Percentiles rank a stretch among this genome's conserved stretches.
Conservation (phyloP, 2,888 invertebrate species). For the Leistus spinibarbis region DNA sequence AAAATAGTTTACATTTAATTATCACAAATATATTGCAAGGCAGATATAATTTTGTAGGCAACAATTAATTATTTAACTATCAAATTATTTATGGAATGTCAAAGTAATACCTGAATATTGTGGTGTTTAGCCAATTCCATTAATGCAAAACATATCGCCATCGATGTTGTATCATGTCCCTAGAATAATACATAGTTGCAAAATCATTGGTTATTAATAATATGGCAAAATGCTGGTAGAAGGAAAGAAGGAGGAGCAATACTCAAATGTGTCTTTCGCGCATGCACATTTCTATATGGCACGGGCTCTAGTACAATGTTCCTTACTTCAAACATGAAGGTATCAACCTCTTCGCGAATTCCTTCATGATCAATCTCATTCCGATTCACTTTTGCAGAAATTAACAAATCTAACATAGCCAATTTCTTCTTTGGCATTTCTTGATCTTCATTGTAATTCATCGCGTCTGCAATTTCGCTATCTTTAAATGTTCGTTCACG, state of each 20-base stretch:
- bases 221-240: too few relatives aligned
- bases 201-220: too few relatives aligned
- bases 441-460: not conserved
- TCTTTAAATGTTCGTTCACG: constrained; percentile 42
- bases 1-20: too few relatives aligned
- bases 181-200: constrained; percentile 41
- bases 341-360: constrained; percentile 27
- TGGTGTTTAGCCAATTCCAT: constrained; percentile 59
- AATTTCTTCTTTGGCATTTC: constrained; percentile 9
- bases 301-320: too few relatives aligned
- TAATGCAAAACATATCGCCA: constrained; percentile 54
- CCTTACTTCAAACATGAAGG: constrained; percentile 26
- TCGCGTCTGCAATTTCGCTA: not conserved
- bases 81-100: too few relatives aligned
- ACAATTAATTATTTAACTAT: too few relatives aligned
- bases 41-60: too few relatives aligned
- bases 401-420: constrained; percentile 25
- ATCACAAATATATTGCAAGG: too few relatives aligned
- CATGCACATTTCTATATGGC: too few relatives aligned
- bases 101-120: constrained; percentile 51
- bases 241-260: too few relatives aligned
- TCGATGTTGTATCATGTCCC: constrained; percentile 61
- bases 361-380: constrained; percentile 20
- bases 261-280: too few relatives aligned
- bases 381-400: constrained; percentile 4